These are phyloP conservation scores for Orchesella flavescens DNA, from an alignment of 2,888 invertebrate genomes.

Conservation along the genomic window DNA sequence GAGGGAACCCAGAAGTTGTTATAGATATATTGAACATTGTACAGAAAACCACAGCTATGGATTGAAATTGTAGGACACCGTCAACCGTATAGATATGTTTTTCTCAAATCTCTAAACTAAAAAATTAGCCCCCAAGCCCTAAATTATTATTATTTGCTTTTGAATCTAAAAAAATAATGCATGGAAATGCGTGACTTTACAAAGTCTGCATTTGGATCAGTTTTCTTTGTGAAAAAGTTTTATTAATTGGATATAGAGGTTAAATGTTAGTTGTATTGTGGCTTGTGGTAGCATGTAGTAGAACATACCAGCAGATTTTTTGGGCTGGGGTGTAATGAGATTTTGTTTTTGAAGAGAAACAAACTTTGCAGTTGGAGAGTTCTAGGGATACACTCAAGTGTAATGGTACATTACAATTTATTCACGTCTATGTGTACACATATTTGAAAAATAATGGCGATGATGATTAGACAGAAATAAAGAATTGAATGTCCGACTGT, in stretches of 20 bases:
- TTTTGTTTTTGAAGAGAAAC: not conserved
- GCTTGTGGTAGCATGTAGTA: too few relatives aligned
- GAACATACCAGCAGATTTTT: not conserved
- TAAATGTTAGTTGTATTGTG: not conserved
- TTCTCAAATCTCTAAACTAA: not conserved
- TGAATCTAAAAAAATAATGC: not conserved
- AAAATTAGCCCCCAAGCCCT: slow-evolving; percentile 39
- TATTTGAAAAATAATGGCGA: slow-evolving; percentile 26
- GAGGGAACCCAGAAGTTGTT: not conserved
- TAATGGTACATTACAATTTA: slow-evolving; percentile 11
- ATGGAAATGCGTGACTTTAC: slow-evolving; percentile 49
- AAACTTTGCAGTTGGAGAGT: not conserved
- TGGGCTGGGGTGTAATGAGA: slow-evolving; percentile 50
- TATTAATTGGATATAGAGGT: slow-evolving; percentile 53
- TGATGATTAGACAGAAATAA: not conserved
- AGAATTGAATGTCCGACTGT: slow-evolving; percentile 47
- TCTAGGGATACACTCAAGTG: too few relatives aligned
- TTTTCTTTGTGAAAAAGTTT: slow-evolving; percentile 28
- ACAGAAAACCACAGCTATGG: too few relatives aligned
- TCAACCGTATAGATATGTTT: not conserved
- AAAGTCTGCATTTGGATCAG: not conserved
- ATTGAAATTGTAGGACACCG: too few relatives aligned
- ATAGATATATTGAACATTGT: too few relatives aligned
- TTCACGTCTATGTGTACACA: not conserved
- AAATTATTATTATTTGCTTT: slow-evolving; percentile 13